Base-by-base conservation (phyloP, 2,113 vertebrate genomes). In the Aldabrachelys gigantea region DNA sequence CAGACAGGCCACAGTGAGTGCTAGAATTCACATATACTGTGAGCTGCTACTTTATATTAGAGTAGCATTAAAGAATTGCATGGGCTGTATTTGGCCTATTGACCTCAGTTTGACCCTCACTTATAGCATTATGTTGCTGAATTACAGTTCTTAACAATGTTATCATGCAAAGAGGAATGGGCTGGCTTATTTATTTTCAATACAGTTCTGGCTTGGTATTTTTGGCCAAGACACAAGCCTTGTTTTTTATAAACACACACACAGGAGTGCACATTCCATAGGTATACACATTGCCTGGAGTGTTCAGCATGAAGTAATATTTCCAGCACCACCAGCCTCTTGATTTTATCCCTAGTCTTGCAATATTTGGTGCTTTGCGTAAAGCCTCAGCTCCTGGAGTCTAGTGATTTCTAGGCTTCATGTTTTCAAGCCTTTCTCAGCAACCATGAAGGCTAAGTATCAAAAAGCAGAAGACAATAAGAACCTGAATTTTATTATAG, bases 331-430 rank as follows among this genome's bases (percentile, higher is more conserved):
- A 1, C 19, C 53, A 21, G 29, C 50, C 47, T 13, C 1, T 5
- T 0, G 0, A 24, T 2, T 12, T 49, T 27, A 24, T 50, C 50
- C 10, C 84, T 35, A 62, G 62, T 57, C 47, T 80, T 5, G 2
- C 1, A 6, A 75, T 11, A 10, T 0, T 22, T 3, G 5, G 5
- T 8, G 2, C 16, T 2, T 6, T 41, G 35, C 65, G n/a, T 69
- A n/a, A 69, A 69, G 35, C 62, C 62, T 69, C 35, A n/a, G 65
- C 17, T 21, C n/a, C 65, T 38, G 65, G 65, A 38, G 65, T n/a
- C 17, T 0, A 2, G 19, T 8, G 65, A 72, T 38, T 72, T 72
- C n/a, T 38, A 72, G 65, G 17, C 35, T 22, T 72, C 31, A 35
- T 38, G 19, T 72, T 38, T 72, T 72, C 35, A 38, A 72, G 31